These are phyloP conservation scores for Colistium nudipinnis DNA, from an alignment of 2,113 vertebrate genomes.

Conservation along the genomic window DNA sequence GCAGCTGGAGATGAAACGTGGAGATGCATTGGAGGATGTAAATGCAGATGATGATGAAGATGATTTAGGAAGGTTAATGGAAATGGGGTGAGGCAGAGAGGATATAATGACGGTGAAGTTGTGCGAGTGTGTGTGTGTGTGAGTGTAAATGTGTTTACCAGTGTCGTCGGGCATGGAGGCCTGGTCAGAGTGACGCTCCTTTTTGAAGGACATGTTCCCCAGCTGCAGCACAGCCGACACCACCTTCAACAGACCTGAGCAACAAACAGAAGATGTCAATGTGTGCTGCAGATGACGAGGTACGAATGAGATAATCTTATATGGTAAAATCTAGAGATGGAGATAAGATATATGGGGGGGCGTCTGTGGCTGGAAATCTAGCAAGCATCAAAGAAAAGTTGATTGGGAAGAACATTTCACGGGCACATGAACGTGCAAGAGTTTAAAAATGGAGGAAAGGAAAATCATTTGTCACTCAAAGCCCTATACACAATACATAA, in stretches of 20 bases:
- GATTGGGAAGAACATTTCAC: too few relatives aligned
- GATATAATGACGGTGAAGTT: neutral
- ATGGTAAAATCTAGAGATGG: too few relatives aligned
- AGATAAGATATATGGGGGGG: too few relatives aligned
- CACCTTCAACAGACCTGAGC: slow-evolving; percentile 89
- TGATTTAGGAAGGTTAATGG: neutral
- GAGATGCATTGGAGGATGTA: neutral
- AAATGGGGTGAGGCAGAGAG: neutral
- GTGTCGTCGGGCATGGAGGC: slow-evolving; percentile 98
- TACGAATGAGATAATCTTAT: too few relatives aligned
- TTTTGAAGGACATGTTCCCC: slow-evolving; percentile 96
- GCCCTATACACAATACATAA: neutral
- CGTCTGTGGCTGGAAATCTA: too few relatives aligned
- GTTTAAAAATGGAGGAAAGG: too few relatives aligned
- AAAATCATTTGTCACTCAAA: neutral
- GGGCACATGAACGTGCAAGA: too few relatives aligned
- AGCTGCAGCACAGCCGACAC: slow-evolving; percentile 95
- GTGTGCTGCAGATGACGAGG: neutral
- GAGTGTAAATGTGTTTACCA: slow-evolving; percentile 68
- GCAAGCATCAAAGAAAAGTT: too few relatives aligned
- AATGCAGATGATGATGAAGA: slow-evolving; percentile 1
- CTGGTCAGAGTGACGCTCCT: slow-evolving; percentile 96
- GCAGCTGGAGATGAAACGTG: slow-evolving; percentile 83
- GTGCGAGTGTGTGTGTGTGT: neutral
- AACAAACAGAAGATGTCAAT: neutral